Conservation (phyloP, 2,797 vertebrate species). For the Alosa sapidissima region DNA sequence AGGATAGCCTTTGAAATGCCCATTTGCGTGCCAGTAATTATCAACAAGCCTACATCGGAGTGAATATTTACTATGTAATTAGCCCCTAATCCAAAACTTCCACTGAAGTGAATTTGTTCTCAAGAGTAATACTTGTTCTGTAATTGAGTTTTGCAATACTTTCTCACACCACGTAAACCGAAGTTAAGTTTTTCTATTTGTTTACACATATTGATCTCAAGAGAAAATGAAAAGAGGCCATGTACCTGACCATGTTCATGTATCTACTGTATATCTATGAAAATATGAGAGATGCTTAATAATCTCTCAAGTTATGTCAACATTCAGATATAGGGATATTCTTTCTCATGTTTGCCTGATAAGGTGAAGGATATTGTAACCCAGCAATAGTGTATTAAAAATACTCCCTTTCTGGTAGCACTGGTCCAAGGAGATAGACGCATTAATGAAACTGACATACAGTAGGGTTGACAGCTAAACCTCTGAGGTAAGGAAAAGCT, state of each 20-base stretch:
- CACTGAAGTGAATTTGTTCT: not conserved
- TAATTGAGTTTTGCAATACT: constrained; percentile 26
- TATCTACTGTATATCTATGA: not conserved
- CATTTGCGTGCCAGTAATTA: not conserved
- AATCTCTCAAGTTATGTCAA: not conserved
- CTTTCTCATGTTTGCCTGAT: not conserved
- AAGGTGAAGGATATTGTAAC: not conserved
- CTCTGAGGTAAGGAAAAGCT: not conserved
- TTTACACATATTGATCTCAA: not conserved
- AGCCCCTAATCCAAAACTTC: constrained; percentile 25
- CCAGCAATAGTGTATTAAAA: not conserved
- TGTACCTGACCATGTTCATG: not conserved
- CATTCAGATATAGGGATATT: not conserved
- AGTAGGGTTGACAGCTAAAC: not conserved
- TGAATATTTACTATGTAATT: constrained; percentile 1
- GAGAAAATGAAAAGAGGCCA: not conserved
- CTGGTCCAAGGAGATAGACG: not conserved
- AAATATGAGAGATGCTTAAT: not conserved
- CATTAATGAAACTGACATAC: not conserved
- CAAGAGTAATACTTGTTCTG: not conserved
- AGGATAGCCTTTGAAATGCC: not conserved
- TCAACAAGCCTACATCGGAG: constrained; percentile 2
- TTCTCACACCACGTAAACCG: not conserved
- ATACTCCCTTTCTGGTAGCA: not conserved
- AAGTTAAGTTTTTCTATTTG: not conserved